These are phyloP conservation scores for Hemibagrus guttatus DNA, from an alignment of 2,797 vertebrate genomes.

Conservation along the genomic window DNA sequence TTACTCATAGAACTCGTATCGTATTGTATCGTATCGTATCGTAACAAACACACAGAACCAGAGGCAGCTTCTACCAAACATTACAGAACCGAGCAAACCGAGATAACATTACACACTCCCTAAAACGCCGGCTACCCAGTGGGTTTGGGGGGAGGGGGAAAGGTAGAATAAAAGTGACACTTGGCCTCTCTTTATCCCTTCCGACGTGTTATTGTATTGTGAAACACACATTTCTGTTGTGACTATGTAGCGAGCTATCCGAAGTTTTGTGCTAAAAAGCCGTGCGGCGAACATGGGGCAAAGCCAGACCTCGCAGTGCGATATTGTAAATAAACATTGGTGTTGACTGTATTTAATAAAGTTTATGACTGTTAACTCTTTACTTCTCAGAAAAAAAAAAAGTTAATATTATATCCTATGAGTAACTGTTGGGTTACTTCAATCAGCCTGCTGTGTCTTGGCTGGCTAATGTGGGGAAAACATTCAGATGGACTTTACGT, in stretches of 20 bases:
- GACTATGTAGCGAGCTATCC: conserved; percentile 87
- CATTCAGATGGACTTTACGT: conserved; percentile 88
- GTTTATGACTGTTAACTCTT: conserved; percentile 97
- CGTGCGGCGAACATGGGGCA: conserved; percentile 68
- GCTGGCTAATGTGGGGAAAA: conserved; percentile 78
- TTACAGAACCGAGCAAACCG: conserved; percentile 73
- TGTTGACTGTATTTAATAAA: conserved; percentile 95
- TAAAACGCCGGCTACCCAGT: conserved; percentile 37
- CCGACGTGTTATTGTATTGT: conserved; percentile 91
- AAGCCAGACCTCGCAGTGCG: conserved; percentile 89
- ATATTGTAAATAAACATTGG: conserved; percentile 96
- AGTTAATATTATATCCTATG: conserved; percentile 85
- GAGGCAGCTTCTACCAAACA: conserved; percentile 84
- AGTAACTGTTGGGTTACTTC: conserved; percentile 90
- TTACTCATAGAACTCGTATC: conserved; percentile 73
- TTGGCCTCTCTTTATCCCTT: conserved; percentile 76
- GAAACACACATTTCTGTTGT: conserved; percentile 94
- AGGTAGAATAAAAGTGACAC: conserved; percentile 53
- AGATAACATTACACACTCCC: conserved; percentile 32
- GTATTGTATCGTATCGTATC: conserved; percentile 54
- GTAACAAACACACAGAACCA: conserved; percentile 70
- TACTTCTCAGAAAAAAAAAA: conserved; percentile 76
- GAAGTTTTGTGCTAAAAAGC: conserved; percentile 82
- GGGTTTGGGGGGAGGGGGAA: conserved; percentile 62
- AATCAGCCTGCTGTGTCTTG: conserved; percentile 82